Percentiles rank a stretch among this genome's conserved stretches.
These are phyloP conservation scores for Drosophila bocki DNA, from an alignment of 1,140 invertebrate genomes.

Conservation along the genomic window DNA sequence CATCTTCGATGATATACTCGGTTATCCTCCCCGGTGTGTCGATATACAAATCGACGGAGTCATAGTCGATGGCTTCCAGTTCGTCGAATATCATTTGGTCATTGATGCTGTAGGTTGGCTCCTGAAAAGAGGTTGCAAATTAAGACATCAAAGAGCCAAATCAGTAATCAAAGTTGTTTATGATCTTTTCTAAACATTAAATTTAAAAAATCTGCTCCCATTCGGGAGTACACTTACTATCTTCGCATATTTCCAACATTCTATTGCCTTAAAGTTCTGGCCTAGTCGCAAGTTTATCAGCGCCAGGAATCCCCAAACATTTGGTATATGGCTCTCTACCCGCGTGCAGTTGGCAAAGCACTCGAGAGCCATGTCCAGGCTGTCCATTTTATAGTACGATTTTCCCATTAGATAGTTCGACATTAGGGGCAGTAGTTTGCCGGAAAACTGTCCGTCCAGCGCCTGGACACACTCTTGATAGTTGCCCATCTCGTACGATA, in stretches of 20 bases:
- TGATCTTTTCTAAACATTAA: background rate
- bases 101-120: constrained; percentile 36
- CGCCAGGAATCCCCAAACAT: constrained; percentile 70
- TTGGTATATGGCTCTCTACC: constrained; percentile 55
- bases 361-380: constrained; percentile 27
- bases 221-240: constrained; percentile 38
- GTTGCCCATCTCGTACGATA: constrained; percentile 43
- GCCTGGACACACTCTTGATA: constrained; percentile 40
- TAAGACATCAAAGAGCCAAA: background rate
- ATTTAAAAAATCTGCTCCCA: background rate
- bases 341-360: constrained; percentile 51
- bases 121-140: constrained; percentile 20
- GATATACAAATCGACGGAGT: constrained; percentile 58
- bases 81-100: constrained; percentile 62
- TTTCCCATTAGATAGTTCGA: constrained; percentile 54
- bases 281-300: constrained; percentile 61
- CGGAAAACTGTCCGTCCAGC: background rate
- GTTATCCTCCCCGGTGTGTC: constrained; percentile 18
- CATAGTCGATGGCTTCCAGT: constrained; percentile 54
- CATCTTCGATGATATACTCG: background rate
- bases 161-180: background rate
- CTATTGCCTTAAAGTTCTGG: constrained; percentile 59
- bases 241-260: constrained; percentile 76
- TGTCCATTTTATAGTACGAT: constrained; percentile 53
- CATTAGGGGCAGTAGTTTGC: constrained; percentile 19